Base-by-base conservation (phyloP, 2,797 vertebrate genomes). In the Bufotes viridis region DNA sequence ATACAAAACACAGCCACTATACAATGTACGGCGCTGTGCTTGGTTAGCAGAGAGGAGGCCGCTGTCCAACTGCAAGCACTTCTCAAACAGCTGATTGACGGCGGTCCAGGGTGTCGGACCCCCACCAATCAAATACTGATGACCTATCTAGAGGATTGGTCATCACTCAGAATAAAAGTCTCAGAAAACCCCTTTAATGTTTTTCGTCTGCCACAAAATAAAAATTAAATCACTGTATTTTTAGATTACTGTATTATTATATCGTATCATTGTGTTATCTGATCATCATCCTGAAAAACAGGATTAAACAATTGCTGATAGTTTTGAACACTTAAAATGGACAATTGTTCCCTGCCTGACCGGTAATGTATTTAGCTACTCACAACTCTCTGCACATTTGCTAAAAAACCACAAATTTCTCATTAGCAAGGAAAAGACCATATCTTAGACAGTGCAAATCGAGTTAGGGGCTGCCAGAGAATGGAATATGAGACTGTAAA, bases 401-500 rank as follows among this genome's bases (percentile, higher is more conserved):
- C 76, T 75, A 22, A 9, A 24, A 57, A 79, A 61, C 81, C 34
- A 22, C n/a, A 67, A 60, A 89, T 79, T 60, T 80, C 74, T 80
- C 81, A 87, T 67, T 79, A 82, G 79, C 26, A 55, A 58, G 63
- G 5, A 89, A 70, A 82, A 78, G 65, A 57, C 75, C 76, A 63
- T 61, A 89, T 82, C 74, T 67, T 12, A 84, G 65, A 78, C 81
- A 49, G 88, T 10, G 81, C 15, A 83, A 89, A 87, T 89, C 57
- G 58, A 65, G 81, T 84, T 89, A 87, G 24, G 34, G 61, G 57
- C 29, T 51, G 13, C 18, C 17, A 18, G 65, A 51, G 42, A 55
- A 81, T 34, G 60, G 82, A 89, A 85, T 58, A 81, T n/a, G 87
- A 81, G 87, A 89, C 78, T 17, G 55, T 82, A 89, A 85, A 89